Percentiles rank a stretch among this genome's conserved stretches.
Conservation (phyloP, 92 coral and sea anemone genomes). For the Umimayanthus chanpuru region DNA sequence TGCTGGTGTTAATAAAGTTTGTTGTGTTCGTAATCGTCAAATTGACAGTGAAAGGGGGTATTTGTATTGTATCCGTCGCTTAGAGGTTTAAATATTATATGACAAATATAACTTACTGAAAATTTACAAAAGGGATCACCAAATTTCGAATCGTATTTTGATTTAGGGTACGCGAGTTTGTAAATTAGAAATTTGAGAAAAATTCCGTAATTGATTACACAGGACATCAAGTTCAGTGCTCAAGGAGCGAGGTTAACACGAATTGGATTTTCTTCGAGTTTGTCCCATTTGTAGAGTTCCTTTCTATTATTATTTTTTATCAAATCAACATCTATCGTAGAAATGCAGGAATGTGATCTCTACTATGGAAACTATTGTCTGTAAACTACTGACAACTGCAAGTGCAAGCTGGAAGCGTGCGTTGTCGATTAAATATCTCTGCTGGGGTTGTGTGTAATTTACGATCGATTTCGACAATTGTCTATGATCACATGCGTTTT, state of each 20-base stretch:
- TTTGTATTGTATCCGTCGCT: neutral
- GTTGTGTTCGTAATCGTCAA: constrained; percentile 1
- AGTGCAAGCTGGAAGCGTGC: neutral
- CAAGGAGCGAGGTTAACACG: neutral
- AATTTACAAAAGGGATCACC: neutral
- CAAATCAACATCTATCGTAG: neutral
- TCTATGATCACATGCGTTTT: neutral
- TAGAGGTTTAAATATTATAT: neutral
- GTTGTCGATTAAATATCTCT: neutral
- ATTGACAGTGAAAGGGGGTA: neutral
- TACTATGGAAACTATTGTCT: neutral
- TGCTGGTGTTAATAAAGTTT: constrained; percentile 24
- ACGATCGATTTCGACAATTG: neutral
- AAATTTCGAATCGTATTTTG: neutral
- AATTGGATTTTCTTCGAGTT: neutral
- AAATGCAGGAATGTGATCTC: neutral
- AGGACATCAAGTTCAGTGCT: neutral
- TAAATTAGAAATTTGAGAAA: neutral
- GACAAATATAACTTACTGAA: neutral
- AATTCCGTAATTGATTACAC: constrained; percentile 22
- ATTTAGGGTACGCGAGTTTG: neutral
- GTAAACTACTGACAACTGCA: too few relatives aligned
- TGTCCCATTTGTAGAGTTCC: neutral
- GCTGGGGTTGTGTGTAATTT: constrained; percentile 15
- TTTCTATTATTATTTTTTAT: neutral